phyloP scores from a whole-genome alignment of 2,113 vertebrate genomes.

The Poeciliopsis prolifica region DNA sequence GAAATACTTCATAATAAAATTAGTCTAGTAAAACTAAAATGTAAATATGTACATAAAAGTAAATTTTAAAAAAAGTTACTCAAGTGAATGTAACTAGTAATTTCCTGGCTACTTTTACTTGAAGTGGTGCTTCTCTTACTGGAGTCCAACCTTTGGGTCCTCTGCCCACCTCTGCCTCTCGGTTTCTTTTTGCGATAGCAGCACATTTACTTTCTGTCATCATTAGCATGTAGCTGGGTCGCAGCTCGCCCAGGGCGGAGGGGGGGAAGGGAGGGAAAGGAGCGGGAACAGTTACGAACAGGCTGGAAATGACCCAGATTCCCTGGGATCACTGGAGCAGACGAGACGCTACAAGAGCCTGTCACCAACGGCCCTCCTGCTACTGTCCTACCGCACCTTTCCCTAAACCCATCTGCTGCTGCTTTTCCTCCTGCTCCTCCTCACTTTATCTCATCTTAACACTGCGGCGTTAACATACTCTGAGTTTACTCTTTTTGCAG shows the following conservation, averaged over 20 bases:
- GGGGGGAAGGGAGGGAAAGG: constrained; percentile 66
- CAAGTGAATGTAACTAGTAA: too few species aligned
- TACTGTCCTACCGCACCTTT: constrained; percentile 53
- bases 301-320: constrained; percentile 83
- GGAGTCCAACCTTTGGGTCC: too few species aligned
- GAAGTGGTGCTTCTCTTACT: too few species aligned
- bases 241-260: constrained; percentile 65
- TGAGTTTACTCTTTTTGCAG: constrained; percentile 22
- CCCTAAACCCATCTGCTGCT: constrained; percentile 31
- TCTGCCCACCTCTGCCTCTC: background rate
- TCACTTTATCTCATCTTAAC: constrained; percentile 23
- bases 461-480: constrained; percentile 4
- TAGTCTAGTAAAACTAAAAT: too few species aligned
- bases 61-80: too few species aligned
- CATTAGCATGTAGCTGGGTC: constrained; percentile 73
- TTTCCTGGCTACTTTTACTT: too few species aligned
- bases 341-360: constrained; percentile 69
- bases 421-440: constrained; percentile 8
- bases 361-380: constrained; percentile 69
- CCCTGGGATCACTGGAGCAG: constrained; percentile 77
- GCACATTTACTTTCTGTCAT: constrained; percentile 60
- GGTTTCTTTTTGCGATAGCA: constrained; percentile 25
- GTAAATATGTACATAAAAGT: too few species aligned
- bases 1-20: too few species aligned
- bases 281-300: constrained; percentile 69